Evolutionary conservation across 1,140 invertebrate species (phyloP).

Genomic region (Heliconius nattereri): DNA sequence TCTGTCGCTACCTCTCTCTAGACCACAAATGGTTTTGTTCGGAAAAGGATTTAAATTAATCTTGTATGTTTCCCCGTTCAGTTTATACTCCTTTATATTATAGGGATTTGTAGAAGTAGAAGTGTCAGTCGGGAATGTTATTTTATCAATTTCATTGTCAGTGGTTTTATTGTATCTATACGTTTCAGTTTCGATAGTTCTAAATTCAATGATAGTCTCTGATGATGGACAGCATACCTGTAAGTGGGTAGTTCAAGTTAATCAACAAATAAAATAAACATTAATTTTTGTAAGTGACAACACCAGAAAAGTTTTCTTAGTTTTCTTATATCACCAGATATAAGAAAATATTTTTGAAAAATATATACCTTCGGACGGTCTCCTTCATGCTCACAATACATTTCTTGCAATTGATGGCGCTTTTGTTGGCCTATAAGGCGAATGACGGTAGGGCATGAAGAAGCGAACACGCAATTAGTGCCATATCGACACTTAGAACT

Average conservation of each 20-base stretch:
- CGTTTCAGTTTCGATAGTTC: background rate
- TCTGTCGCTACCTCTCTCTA: constrained; percentile 32
- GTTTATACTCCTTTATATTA: background rate
- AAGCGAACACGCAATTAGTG: constrained; percentile 26
- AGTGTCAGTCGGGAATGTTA: background rate
- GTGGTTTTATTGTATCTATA: constrained; percentile 30
- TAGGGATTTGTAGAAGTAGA: background rate
- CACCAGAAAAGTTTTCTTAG: background rate
- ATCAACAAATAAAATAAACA: no score
- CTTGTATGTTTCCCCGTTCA: background rate
- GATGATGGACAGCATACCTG: constrained; percentile 45
- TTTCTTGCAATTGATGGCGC: constrained; percentile 8
- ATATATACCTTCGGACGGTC: constrained; percentile 28
- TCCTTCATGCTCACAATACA: constrained; percentile 36
- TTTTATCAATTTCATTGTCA: constrained; percentile 31
- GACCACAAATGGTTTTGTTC: constrained; percentile 47
- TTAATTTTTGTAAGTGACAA: no score
- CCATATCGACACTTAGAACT: background rate
- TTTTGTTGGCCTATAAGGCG: constrained; percentile 25
- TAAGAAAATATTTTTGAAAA: background rate
- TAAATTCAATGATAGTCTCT: constrained; percentile 16
- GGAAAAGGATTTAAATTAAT: constrained; percentile 40
- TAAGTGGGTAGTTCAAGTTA: background rate
- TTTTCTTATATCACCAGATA: background rate
- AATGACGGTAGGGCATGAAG: constrained; percentile 30